Base-by-base conservation (phyloP, 2,888 invertebrate genomes). In the Dasysyrphus albostriatus region DNA sequence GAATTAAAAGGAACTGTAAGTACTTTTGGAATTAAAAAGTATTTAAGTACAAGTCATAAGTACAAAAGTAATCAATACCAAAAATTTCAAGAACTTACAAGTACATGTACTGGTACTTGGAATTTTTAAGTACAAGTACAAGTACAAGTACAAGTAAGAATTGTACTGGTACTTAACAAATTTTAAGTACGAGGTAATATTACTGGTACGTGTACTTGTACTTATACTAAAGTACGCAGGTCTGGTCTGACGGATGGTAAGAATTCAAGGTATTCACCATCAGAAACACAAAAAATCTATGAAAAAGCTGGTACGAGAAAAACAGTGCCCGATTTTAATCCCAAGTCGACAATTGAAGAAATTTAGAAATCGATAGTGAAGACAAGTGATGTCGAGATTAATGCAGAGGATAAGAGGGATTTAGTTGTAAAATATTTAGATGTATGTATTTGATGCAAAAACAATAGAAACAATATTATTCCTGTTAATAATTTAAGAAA, bases 181-280 rank as follows among this genome's bases (percentile, higher is more conserved):
- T n/a, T n/a, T n/a, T n/a, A n/a, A n/a, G n/a, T n/a, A n/a, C n/a
- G n/a, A n/a, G n/a, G n/a, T n/a, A n/a, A n/a, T n/a, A n/a, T n/a
- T n/a, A n/a, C n/a, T n/a, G n/a, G n/a, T n/a, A n/a, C n/a, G n/a
- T n/a, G n/a, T n/a, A n/a, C n/a, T n/a, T n/a, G n/a, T n/a, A n/a
- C n/a, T n/a, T n/a, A n/a, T n/a, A n/a, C n/a, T n/a, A n/a, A n/a
- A n/a, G n/a, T n/a, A n/a, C n/a, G n/a, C n/a, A n/a, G n/a, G n/a
- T n/a, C n/a, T n/a, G 98, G 98, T 9, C 95, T 99, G 91, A 99
- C 97, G 61, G 99, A 99, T 94, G 96, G 97, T 83, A 99, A 99
- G 95, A 98, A 99, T 87, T 96, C 96, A 89, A 97, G 98, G 92
- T 99, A 99, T 93, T 98, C 98, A 24, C 99, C 99, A 19, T 98